Base-by-base conservation (phyloP, 2,113 vertebrate species). In the Rhizomys pruinosus region DNA sequence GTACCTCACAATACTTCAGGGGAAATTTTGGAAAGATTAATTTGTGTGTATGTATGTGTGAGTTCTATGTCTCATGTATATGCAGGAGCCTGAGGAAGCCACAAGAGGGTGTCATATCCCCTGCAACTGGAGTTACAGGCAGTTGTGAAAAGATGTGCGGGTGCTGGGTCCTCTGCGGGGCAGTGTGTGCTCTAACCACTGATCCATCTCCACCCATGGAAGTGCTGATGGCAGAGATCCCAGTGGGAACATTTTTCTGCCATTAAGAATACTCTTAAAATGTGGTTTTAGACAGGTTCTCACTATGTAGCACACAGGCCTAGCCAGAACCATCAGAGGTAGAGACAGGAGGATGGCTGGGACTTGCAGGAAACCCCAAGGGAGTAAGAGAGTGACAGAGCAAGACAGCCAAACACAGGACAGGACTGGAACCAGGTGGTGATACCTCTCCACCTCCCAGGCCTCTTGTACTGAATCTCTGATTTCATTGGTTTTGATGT, bases 391-490 rank as follows among this genome's bases (percentile, higher is more conserved):
- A 19, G 27, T 34, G 74, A 82, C 37, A 44, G 37, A 82, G 29
- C 29, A 22, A 17, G 61, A 34, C 39, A 34, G 17, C 29, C 47
- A 52, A 52, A 6, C 47, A 52, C 47, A 52, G 47, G 11, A 11
- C 47, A 7, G 47, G 6, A 52, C 47, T 11, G 47, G 47, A 52
- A 52, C 47, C 1, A 6, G 42, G 23, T 6, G 0, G 63, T 68
- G 63, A 84, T 23, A 39, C 12, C 61, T 82, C 79, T 42, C 37
- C 25, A 61, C 39, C 80, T 42, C 81, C 44, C 29, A 34, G 27
- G 12, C 32, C 19, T 55, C 7, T 1, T 0, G 2, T 0, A 3
- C 72, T 11, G 1, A n/a, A n/a, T n/a, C 5, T 27, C 16, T 34
- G 66, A 11, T n/a, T 3, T 4, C 3, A 7, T 7, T 10, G 13